Percentiles rank a stretch among this genome's conserved stretches.
Conservation (phyloP, 2,888 invertebrate species). For the Eudasyphora cyanicolor region DNA sequence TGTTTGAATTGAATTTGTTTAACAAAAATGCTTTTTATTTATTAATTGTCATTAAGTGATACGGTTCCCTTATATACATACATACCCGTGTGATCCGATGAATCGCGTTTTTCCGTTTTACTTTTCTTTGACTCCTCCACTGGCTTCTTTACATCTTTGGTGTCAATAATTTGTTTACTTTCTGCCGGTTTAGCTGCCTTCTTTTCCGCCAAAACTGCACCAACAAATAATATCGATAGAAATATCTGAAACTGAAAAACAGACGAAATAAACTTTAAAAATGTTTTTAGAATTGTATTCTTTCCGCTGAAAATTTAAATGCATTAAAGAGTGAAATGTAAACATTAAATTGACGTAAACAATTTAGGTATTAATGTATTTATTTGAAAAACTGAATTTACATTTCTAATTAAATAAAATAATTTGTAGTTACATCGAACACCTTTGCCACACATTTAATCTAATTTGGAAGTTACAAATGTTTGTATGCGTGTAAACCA, state of each 20-base stretch:
- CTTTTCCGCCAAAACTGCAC: constrained; percentile 37
- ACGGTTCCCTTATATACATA: not conserved
- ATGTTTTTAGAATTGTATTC: not conserved
- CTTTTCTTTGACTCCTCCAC: constrained; percentile 45
- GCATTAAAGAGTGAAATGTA: not conserved
- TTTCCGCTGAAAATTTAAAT: no score
- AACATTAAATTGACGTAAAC: not conserved
- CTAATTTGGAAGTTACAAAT: no score
- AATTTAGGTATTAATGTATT: no score
- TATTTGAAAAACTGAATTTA: no score
- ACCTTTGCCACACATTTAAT: no score
- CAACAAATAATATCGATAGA: constrained; percentile 46
- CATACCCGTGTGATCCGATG: constrained; percentile 65
- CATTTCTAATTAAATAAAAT: no score
- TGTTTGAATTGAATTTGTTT: no score
- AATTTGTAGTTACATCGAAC: no score
- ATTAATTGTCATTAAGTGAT: not conserved
- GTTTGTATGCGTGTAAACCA: no score
- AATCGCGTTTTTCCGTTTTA: constrained; percentile 65
- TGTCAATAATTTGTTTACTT: constrained; percentile 5
- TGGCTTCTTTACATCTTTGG: constrained; percentile 34
- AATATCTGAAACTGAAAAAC: constrained; percentile 44
- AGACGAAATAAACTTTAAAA: constrained; percentile 1
- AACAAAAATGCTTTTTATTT: no score
- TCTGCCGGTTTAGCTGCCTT: constrained; percentile 15